Conservation (phyloP, 2,113 vertebrate species). For the Hemiscyllium ocellatum region DNA sequence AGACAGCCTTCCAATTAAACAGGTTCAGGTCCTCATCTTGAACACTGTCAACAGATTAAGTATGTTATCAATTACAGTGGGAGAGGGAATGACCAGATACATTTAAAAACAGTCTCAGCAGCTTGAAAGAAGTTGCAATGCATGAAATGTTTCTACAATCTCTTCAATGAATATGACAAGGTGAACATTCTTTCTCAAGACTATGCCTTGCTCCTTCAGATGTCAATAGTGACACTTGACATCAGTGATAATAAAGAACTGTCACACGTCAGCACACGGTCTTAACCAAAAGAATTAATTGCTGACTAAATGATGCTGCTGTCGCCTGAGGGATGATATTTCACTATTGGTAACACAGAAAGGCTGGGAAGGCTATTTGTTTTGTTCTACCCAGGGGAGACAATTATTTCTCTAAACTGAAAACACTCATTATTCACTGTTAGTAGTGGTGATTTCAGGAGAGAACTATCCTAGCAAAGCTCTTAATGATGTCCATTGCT, state of each 20-base stretch:
- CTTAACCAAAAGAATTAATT: conserved; percentile 18
- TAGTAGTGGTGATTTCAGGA: not conserved
- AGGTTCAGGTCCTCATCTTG: not conserved
- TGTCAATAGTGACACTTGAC: not conserved
- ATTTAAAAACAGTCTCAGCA: not conserved
- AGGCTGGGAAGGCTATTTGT: not conserved
- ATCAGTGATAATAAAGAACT: not conserved
- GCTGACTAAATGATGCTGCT: not conserved
- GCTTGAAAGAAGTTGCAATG: not conserved
- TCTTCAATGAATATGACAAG: not conserved
- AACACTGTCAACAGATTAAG: not conserved
- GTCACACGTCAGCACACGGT: not conserved
- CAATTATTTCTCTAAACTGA: not conserved
- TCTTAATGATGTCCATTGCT: not conserved
- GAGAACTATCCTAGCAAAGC: not conserved
- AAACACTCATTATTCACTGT: not conserved
- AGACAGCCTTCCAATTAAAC: not conserved
- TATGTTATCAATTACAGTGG: not conserved
- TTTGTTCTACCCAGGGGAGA: not conserved
- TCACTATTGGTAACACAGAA: not conserved
- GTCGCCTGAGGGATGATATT: not conserved
- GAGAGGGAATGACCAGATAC: no score
- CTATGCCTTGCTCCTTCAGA: not conserved
- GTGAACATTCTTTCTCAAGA: not conserved
- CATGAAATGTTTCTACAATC: not conserved